Percentiles rank a stretch among this genome's conserved stretches.
phyloP scores from a whole-genome alignment of 2,888 invertebrate species.

The Tenthredo notha region DNA sequence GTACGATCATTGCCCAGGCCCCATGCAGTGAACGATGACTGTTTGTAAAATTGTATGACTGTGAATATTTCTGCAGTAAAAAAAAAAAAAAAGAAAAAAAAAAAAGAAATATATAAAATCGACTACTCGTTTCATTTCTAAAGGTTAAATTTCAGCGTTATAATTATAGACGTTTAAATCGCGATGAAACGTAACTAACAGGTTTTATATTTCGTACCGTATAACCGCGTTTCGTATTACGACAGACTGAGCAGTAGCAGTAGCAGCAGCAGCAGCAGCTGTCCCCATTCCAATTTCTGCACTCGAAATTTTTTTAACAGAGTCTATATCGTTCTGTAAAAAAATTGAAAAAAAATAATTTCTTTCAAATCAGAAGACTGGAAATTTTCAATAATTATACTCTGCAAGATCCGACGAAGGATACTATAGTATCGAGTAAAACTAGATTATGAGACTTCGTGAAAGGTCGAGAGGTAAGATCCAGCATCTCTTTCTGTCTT shows the following conservation, averaged over 20 bases:
- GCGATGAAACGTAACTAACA: slow-evolving; percentile 10
- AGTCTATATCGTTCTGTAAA: background rate
- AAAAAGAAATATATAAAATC: background rate
- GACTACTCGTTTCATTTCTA: background rate
- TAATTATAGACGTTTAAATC: slow-evolving; percentile 29
- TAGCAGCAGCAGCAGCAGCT: background rate
- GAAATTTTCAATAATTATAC: background rate
- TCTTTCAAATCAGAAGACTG: background rate
- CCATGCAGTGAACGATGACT: background rate
- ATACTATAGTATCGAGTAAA: background rate
- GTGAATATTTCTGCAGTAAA: background rate
- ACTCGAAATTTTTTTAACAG: slow-evolving; percentile 21
- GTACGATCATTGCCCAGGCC: background rate
- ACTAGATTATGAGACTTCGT: slow-evolving; percentile 14
- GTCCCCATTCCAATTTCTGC: background rate
- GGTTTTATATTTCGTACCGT: background rate
- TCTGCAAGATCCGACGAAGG: background rate
- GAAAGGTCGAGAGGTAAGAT: slow-evolving; percentile 46
- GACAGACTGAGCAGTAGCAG: background rate
- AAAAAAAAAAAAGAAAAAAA: too few species aligned
- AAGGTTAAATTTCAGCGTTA: slow-evolving; percentile 22
- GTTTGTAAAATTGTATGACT: background rate
- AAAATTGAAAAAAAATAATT: background rate
- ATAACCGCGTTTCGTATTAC: slow-evolving; percentile 11
- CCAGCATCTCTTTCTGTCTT: background rate